Conservation (phyloP, 1,140 invertebrate genomes). For the Homalodisca vitripennis region DNA sequence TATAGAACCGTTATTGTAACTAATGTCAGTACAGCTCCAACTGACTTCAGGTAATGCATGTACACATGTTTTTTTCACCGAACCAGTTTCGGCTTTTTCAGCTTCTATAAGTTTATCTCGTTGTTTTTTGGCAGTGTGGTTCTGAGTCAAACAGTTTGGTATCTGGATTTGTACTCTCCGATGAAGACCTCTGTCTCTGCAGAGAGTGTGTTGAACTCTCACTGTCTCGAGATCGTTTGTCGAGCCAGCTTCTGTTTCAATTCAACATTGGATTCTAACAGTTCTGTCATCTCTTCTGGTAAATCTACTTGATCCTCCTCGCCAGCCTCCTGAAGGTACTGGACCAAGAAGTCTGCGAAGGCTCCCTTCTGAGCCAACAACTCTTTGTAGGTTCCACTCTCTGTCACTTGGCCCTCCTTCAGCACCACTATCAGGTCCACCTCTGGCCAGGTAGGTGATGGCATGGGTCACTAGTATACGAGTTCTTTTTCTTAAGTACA, state of each 20-base stretch:
- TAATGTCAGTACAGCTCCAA: constrained; percentile 71
- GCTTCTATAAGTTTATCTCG: constrained; percentile 80
- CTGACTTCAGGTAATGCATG: constrained; percentile 82
- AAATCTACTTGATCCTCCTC: constrained; percentile 45
- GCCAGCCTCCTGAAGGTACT: constrained; percentile 73
- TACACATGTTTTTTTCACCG: constrained; percentile 88
- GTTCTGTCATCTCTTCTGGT: constrained; percentile 23
- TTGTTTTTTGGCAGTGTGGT: constrained; percentile 43
- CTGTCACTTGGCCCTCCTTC: constrained; percentile 79
- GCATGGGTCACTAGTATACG: constrained; percentile 86
- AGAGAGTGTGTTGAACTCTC: constrained; percentile 58
- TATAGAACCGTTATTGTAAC: no score
- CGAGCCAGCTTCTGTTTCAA: constrained; percentile 21
- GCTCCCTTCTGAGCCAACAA: constrained; percentile 76
- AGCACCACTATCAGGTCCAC: constrained; percentile 86
- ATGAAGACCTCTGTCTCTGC: constrained; percentile 44
- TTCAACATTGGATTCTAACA: constrained; percentile 23
- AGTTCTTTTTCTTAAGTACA: constrained; percentile 73
- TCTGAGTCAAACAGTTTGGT: constrained; percentile 46
- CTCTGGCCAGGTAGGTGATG: constrained; percentile 81
- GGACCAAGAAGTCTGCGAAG: constrained; percentile 78
- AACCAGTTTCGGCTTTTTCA: constrained; percentile 88
- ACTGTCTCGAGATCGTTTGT: constrained; percentile 50
- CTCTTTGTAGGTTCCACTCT: constrained; percentile 81
- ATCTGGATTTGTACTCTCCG: constrained; percentile 41